phyloP scores from a whole-genome alignment of 1,140 invertebrate species.

The Neoseiulus cucumeris region DNA sequence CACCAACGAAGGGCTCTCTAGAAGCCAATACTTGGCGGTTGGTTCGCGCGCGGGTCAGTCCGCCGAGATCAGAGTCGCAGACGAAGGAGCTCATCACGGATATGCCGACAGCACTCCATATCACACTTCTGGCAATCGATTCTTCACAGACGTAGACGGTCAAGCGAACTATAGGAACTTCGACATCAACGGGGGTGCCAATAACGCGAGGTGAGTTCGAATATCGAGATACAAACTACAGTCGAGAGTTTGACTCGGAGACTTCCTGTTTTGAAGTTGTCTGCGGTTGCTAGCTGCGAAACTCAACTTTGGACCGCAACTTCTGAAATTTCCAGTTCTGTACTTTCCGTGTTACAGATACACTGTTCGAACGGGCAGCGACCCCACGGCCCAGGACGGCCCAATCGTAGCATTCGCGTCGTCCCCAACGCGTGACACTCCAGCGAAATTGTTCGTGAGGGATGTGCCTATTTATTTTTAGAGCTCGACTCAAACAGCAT shows the following conservation, averaged over 20 bases:
- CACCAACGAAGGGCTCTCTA: not conserved
- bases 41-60: not conserved
- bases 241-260: not conserved
- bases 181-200: not conserved
- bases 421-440: not conserved
- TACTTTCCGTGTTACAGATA: not conserved
- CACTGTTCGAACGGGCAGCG: not conserved
- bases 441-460: not conserved
- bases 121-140: conserved; percentile 1
- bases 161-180: not conserved
- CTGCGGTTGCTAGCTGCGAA: not conserved
- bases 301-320: not conserved
- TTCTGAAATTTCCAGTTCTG: not conserved
- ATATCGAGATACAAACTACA: not conserved
- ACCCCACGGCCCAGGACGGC: not conserved
- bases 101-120: not conserved
- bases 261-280: not conserved
- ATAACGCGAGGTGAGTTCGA: not conserved
- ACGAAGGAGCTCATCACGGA: not conserved
- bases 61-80: not conserved
- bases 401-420: not conserved
- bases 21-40: not conserved
- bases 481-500: too few relatives aligned
- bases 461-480: not conserved
- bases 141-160: not conserved